These are phyloP conservation scores for Luidia sarsii DNA, from an alignment of 53 echinoderm and acorn worm species.

Conservation along the genomic window DNA sequence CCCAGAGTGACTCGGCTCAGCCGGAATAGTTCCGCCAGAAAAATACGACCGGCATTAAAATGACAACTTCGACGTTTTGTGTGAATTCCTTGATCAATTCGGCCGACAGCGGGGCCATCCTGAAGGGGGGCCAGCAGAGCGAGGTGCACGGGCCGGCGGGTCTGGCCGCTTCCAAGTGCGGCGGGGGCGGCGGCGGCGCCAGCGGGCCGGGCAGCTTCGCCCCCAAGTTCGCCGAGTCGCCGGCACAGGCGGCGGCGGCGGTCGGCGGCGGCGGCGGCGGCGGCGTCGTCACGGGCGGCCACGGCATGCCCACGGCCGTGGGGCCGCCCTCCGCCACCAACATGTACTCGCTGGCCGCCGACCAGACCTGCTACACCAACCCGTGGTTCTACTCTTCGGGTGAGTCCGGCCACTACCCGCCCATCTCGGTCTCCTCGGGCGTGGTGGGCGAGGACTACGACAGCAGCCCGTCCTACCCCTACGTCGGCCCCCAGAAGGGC, in stretches of 20 bases:
- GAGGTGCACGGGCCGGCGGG: constrained; percentile 61
- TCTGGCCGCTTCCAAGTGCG: constrained; percentile 62
- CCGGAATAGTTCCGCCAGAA: constrained; percentile 72
- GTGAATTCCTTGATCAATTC: constrained; percentile 99
- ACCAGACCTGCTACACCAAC: constrained; percentile 79
- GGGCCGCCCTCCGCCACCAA: constrained; percentile 75
- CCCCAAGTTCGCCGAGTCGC: constrained; percentile 70
- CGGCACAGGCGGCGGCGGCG: constrained; percentile 48
- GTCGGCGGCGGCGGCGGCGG: constrained; percentile 52
- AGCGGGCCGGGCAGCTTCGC: constrained; percentile 51
- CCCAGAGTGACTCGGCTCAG: constrained; percentile 61
- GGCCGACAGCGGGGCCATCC: constrained; percentile 80
- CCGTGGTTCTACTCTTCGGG: constrained; percentile 76
- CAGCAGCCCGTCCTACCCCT: constrained; percentile 52
- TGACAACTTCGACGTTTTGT: constrained; percentile 97
- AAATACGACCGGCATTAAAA: constrained; percentile 94
- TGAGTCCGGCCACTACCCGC: constrained; percentile 64
- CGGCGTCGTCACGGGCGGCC: no score
- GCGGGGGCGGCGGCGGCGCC: constrained; percentile 28
- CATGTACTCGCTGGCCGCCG: constrained; percentile 84
- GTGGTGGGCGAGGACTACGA: constrained; percentile 75
- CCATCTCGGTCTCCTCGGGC: constrained; percentile 56
- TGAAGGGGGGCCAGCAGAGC: constrained; percentile 55
- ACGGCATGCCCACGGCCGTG: constrained; percentile 63
- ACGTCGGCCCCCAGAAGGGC: constrained; percentile 74